A percentile compares a stretch with the other conserved stretches of the same genome.
phyloP scores from a whole-genome alignment of 2,113 vertebrate genomes.

The Cranoglanis bouderius region DNA sequence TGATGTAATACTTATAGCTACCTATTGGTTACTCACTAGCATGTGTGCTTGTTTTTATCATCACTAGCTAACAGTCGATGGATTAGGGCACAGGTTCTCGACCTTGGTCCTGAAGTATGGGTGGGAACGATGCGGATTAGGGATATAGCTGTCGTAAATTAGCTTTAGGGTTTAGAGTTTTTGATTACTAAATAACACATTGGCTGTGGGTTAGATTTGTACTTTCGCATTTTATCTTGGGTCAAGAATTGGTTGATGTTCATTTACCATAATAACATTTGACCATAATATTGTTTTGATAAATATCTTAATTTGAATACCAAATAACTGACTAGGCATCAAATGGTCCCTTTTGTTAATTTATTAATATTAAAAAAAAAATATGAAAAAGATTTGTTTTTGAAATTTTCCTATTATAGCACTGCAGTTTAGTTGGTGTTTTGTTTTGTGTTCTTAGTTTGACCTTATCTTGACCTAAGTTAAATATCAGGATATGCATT shows the following conservation, averaged over 20 bases:
- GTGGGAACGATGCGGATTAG: not conserved
- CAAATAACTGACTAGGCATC: not conserved
- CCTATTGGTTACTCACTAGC: not conserved
- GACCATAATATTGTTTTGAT: not conserved
- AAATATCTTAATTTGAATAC: not conserved
- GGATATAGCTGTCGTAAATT: not conserved
- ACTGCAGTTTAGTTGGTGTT: too few relatives aligned
- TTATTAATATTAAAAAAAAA: too few relatives aligned
- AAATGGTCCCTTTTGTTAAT: too few relatives aligned
- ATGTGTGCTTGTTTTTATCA: not conserved
- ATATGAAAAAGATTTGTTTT: too few relatives aligned
- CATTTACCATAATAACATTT: not conserved
- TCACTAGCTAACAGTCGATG: not conserved
- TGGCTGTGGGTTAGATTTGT: not conserved
- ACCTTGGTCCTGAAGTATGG: not conserved
- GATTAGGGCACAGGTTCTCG: not conserved
- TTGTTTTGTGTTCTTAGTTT: too few relatives aligned
- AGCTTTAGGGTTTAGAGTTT: not conserved
- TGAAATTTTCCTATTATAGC: too few relatives aligned
- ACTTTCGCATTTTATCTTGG: not conserved
- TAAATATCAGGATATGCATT: too few relatives aligned
- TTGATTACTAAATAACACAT: not conserved
- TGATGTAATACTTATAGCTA: not conserved
- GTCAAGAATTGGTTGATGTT: not conserved
- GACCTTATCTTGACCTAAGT: too few relatives aligned